Percentiles rank a stretch among this genome's conserved stretches.
These are phyloP conservation scores for Bellardia pandia DNA, from an alignment of 2,888 invertebrate species.

Conservation along the genomic window DNA sequence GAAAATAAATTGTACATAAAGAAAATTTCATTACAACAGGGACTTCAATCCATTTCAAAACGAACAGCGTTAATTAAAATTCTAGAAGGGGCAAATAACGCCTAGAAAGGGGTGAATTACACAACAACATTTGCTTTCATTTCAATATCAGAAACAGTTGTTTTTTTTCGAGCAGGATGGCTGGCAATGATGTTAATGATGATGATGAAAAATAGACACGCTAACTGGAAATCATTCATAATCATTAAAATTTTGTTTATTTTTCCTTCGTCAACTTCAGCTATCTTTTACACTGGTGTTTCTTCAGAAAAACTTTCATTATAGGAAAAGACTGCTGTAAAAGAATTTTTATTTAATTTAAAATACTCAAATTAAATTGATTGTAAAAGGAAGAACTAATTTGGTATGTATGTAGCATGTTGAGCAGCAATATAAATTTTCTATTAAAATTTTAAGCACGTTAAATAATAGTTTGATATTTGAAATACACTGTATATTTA, in stretches of 20 bases:
- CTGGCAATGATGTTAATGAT: conserved; percentile 62
- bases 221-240: conserved; percentile 64
- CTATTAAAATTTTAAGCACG: not conserved
- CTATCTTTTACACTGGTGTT: not conserved
- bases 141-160: not conserved
- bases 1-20: conserved; percentile 2
- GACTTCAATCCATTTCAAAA: conserved; percentile 4
- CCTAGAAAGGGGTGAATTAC: conserved; percentile 36
- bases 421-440: not conserved
- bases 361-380: not conserved
- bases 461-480: not conserved
- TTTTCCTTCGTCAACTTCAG: not conserved
- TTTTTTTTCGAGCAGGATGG: conserved; percentile 35
- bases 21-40: conserved; percentile 40
- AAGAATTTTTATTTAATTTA: not conserved
- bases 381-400: not conserved
- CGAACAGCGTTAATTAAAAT: conserved; percentile 29
- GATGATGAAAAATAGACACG: conserved; percentile 64
- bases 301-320: not conserved
- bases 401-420: not conserved
- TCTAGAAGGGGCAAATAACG: conserved; percentile 4
- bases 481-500: too few relatives aligned
- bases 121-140: conserved; percentile 10
- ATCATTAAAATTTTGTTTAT: conserved; percentile 43
- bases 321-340: not conserved